Conservation (phyloP, 2,888 invertebrate species). For the Torymus texanus region DNA sequence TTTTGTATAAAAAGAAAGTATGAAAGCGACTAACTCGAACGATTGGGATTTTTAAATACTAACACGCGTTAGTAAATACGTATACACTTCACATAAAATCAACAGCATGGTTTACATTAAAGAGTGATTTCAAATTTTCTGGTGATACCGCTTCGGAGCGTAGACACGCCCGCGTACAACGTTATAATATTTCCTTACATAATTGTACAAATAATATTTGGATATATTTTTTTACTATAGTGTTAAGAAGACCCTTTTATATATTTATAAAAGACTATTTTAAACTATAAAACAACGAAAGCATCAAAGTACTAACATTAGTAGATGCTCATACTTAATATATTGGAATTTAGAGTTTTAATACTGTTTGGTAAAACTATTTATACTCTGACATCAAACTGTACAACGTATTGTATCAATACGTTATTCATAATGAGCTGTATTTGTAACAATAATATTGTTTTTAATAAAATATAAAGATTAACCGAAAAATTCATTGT, state of each 20-base stretch:
- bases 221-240: constrained; percentile 40
- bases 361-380: constrained; percentile 13
- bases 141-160: too few species aligned
- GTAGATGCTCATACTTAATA: constrained; percentile 30
- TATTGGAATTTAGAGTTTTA: constrained; percentile 1
- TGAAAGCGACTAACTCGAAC: constrained; percentile 9
- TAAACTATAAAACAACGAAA: constrained; percentile 18
- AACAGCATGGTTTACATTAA: too few species aligned
- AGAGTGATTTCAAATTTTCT: too few species aligned
- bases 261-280: constrained; percentile 20
- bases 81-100: neutral
- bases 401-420: constrained; percentile 62
- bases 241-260: constrained; percentile 31
- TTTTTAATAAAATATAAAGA: constrained; percentile 38
- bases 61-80: constrained; percentile 15
- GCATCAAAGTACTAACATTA: constrained; percentile 10
- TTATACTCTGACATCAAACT: neutral
- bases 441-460: constrained; percentile 30
- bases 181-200: neutral
- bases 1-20: neutral
- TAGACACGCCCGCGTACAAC: too few species aligned
- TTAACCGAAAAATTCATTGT: neutral
- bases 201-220: constrained; percentile 24
- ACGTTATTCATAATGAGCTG: constrained; percentile 56
- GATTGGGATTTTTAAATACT: constrained; percentile 28